Evolutionary conservation across 92 coral and sea anemone genomes (phyloP), one percentile per base, ranked within the genome.

Genomic region (Bergia sp.): DNA sequence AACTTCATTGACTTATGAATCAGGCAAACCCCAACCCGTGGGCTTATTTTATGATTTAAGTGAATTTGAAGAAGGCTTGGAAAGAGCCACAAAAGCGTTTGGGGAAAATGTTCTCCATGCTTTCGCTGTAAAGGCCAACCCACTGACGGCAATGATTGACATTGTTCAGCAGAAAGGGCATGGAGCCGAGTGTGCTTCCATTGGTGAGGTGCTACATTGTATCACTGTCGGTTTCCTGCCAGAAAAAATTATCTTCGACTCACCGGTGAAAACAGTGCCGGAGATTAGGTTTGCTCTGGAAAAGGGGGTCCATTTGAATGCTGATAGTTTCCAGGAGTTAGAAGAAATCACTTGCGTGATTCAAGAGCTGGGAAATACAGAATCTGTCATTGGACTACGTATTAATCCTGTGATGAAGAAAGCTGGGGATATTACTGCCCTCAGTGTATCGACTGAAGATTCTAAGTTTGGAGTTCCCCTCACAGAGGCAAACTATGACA

Each of bases 121-220:
- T 1, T 58, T 92, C 13, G 98, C 98, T 23, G 85, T 94, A 50
- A 95, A 95, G 72, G 37, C 98, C n/a, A 95, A 96, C 81, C 98
- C 98, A 21, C 86, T 96, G n/a, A 91, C 94, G 23, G 89, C 89
- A 4, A 82, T 96, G 65, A 36, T 96, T 9, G 88, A 92, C 80
- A 88, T 96, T 73, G 89, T 93, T 9, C 80, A 86, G 8, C 58
- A 93, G 8, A 90, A 92, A 95, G 98, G 98, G 39, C 91, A 82
- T 82, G 98, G 98, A 3, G 91, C 93, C 58, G 98, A 96, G 79
- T 96, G 98, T 87, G 98, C 98, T n/a, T 96, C 98, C 43, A 96
- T 96, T 80, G 95, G 93, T 1, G 98, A 96, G 87, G 92, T 96
- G 44, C 81, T 96, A 13, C 91, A 93, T 39, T 94, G 96, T 38